Evolutionary conservation across 2,888 invertebrate species (phyloP).

Genomic region (Colostygia pectinataria): DNA sequence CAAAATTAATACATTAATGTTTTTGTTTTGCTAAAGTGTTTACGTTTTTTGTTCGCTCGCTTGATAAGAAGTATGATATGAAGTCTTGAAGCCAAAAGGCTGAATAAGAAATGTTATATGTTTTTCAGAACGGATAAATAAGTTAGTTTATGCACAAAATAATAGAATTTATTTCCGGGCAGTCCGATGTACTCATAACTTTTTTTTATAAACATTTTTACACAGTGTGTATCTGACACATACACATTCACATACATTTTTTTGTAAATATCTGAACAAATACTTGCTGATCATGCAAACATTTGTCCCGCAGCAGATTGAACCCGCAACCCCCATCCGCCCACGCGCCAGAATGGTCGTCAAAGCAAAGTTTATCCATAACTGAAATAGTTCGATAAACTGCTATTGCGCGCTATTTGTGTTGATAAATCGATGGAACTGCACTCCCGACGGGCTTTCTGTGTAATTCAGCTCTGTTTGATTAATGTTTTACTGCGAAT

Average conservation of each 20-base stretch:
- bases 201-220: too few species aligned
- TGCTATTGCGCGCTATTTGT: conserved; percentile 4
- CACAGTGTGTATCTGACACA: too few species aligned
- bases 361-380: not conserved
- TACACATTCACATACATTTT: too few species aligned
- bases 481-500: conserved; percentile 17
- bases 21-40: conserved; percentile 6
- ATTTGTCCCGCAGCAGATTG: too few species aligned
- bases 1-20: conserved; percentile 6
- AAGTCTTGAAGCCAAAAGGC: too few species aligned
- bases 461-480: conserved; percentile 2
- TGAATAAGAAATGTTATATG: not conserved
- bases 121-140: not conserved
- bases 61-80: not conserved
- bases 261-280: too few species aligned
- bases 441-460: not conserved
- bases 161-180: too few species aligned
- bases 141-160: too few species aligned
- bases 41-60: not conserved
- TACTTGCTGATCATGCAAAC: too few species aligned
- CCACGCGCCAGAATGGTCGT: too few species aligned
- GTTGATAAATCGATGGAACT: conserved; percentile 2
- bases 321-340: too few species aligned
- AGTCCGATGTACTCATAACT: too few species aligned
- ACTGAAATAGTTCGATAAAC: not conserved